Percentiles rank a stretch among this genome's conserved stretches.
Conservation (phyloP, 92 coral and sea anemone genomes). For the Metridium senile region DNA sequence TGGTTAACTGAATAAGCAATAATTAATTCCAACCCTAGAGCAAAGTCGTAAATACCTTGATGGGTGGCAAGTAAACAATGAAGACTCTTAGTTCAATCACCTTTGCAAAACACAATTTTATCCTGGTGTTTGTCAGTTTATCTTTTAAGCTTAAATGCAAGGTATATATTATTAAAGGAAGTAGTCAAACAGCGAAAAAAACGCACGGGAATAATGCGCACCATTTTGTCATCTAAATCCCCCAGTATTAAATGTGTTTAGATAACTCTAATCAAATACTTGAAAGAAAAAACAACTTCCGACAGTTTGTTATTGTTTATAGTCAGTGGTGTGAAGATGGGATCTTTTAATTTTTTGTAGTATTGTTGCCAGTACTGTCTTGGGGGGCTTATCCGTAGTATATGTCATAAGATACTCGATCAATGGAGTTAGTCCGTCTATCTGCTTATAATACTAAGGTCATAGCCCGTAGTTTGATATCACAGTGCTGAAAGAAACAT, state of each 20-base stretch:
- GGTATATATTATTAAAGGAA: not conserved
- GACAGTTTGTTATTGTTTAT: constrained; percentile 35
- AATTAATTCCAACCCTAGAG: not conserved
- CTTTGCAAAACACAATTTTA: not conserved
- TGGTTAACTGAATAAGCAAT: not conserved
- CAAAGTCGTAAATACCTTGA: not conserved
- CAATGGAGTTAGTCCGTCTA: constrained; percentile 9
- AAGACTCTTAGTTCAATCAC: not conserved
- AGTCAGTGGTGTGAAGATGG: constrained; percentile 4
- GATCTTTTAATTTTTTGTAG: not conserved
- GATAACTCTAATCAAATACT: constrained; percentile 45
- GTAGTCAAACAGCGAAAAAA: not conserved
- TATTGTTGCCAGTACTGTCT: constrained; percentile 1
- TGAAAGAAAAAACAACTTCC: constrained; percentile 32
- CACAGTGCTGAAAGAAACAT: constrained; percentile 26
- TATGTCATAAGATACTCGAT: constrained; percentile 28
- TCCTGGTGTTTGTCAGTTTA: not conserved
- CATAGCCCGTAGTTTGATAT: constrained; percentile 34
- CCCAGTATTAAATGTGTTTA: constrained; percentile 14
- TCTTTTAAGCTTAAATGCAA: not conserved
- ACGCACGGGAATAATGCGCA: not conserved
- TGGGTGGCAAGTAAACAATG: constrained; percentile 4
- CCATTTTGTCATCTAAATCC: not conserved
- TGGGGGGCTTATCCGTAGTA: constrained; percentile 1
- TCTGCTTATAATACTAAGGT: constrained; percentile 16